These are phyloP conservation scores for Accipiter virgatus DNA, from an alignment of 2,113 vertebrate species.

Conservation along the genomic window DNA sequence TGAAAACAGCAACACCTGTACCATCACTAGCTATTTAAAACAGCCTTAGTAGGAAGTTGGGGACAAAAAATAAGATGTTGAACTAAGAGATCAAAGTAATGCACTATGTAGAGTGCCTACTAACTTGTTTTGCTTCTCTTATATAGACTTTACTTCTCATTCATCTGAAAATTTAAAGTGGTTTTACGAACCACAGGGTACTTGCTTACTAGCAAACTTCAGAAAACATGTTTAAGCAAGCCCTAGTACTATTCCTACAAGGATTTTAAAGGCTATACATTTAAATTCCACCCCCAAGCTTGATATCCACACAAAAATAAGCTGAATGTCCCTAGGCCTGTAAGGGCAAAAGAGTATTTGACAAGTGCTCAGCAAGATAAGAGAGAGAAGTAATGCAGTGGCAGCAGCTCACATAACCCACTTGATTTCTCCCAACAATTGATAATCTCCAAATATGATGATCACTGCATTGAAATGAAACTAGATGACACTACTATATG, in stretches of 20 bases:
- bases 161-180: background rate
- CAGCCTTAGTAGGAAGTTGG: background rate
- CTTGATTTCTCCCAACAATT: background rate
- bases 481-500: background rate
- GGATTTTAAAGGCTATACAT: background rate
- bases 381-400: background rate
- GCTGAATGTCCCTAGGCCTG: background rate
- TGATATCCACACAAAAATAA: background rate
- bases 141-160: background rate
- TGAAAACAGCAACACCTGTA: background rate
- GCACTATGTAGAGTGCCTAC: too few species aligned
- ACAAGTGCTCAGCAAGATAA: background rate
- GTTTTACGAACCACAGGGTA: background rate
- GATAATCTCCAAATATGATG: background rate
- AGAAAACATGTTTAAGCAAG: background rate
- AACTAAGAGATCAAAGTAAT: background rate
- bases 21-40: background rate
- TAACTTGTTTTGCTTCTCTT: background rate
- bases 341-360: background rate
- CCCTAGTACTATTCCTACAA: background rate
- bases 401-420: background rate
- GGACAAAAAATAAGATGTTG: background rate
- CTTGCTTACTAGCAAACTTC: background rate
- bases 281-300: background rate
- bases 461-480: background rate